Evolutionary conservation across 2,113 vertebrate genomes (phyloP), one percentile per base, ranked within the genome.

Genomic region (Neotragus pygmaeus): DNA sequence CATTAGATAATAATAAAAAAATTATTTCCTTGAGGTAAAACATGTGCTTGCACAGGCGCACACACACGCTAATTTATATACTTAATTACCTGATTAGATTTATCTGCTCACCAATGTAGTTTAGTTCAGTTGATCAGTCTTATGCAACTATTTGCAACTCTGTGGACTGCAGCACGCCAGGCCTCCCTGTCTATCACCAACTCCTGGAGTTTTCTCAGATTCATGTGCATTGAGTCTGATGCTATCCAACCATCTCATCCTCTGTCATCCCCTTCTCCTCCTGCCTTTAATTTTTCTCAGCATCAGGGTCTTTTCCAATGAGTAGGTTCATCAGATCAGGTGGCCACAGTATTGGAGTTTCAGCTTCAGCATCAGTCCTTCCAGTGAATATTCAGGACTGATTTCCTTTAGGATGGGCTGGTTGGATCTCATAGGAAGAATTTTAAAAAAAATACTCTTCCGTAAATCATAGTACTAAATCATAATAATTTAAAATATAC

Each of bases 161-260:
- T 0, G 0, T 12, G n/a, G 19, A 70, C 2, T 70, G 19, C 66
- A 39, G n/a, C 19, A 70, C 1, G 0, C n/a, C n/a, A 70, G 66
- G 19, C 19, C 66, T 70, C n/a, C 19, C 19, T 70, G 19, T 39
- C n/a, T 9, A 70, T 70, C 19, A 70, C 66, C n/a, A 70, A 70
- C 10, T 23, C 66, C n/a, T 0, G 1, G 66, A 70, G 66, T 70
- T 39, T 6, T 39, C 19, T 70, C n/a, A 12, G 23, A 70, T 21
- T 39, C 5, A 5, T 70, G n/a, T 70, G n/a, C 66, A 39, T 39
- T 23, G 19, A 70, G n/a, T 70, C 66, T 23, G 66, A 70, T 70
- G n/a, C 66, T 5, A 70, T 70, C 19, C n/a, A 70, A 70, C 19
- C 66, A 39, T 70, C 19, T 70, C 9, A 70, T 70, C n/a, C 5